A percentile compares a stretch with the other conserved stretches of the same genome.
Conservation (phyloP, 2,797 vertebrate species). For the Botia almorhae region DNA sequence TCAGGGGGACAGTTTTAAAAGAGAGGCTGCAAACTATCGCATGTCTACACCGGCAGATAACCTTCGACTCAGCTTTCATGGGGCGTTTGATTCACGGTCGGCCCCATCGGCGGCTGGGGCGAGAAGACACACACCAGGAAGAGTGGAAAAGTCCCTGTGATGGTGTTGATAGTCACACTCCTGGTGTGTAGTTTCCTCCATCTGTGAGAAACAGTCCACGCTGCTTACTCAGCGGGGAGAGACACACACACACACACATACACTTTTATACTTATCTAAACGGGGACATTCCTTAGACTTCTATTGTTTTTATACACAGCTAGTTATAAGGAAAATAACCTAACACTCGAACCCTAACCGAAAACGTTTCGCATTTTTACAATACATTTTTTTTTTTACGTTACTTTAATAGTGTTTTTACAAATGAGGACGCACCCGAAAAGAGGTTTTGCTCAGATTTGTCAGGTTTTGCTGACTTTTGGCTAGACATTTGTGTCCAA, state of each 20-base stretch:
- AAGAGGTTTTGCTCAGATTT: no score
- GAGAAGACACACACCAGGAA: conserved; percentile 37
- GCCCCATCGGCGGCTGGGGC: conserved; percentile 30
- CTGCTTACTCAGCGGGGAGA: conserved; percentile 25
- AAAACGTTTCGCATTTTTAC: no score
- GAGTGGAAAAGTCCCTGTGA: conserved; percentile 52
- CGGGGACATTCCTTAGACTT: no score
- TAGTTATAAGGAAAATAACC: no score
- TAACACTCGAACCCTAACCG: no score
- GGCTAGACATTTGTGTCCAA: no score
- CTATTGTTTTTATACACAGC: no score
- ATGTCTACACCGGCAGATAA: conserved; percentile 45
- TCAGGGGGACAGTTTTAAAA: conserved; percentile 30
- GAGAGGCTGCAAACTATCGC: conserved; percentile 17
- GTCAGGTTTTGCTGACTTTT: no score
- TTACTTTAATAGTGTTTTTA: no score
- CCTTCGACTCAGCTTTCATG: conserved; percentile 42
- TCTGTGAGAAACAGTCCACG: conserved; percentile 47
- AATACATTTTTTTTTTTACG: no score
- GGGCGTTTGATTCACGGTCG: conserved; percentile 34
- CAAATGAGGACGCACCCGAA: no score
- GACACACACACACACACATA: conserved; percentile 43
- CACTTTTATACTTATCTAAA: no score
- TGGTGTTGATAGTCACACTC: conserved; percentile 56
- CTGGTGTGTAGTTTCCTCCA: conserved; percentile 55